Conservation (phyloP, 92 coral and sea anemone genomes). For the Umimayanthus kanabou region DNA sequence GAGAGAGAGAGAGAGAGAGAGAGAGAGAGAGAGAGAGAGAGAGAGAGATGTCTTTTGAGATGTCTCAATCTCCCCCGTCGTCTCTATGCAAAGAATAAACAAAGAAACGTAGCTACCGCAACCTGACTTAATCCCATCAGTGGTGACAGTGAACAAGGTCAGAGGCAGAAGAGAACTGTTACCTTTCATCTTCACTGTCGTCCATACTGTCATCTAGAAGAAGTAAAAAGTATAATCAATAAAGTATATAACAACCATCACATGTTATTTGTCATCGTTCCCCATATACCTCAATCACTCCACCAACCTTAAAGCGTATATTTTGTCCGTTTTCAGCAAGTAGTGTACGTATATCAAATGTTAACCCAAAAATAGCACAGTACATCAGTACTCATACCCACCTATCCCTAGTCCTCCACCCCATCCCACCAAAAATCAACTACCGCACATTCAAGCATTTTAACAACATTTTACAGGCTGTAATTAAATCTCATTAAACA, state of each 20-base stretch:
- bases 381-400: background rate
- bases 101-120: background rate
- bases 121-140: too few species aligned
- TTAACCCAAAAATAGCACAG: background rate
- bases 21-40: too few species aligned
- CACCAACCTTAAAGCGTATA: background rate
- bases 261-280: background rate
- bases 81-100: background rate
- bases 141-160: background rate
- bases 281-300: background rate
- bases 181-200: conserved; percentile 24
- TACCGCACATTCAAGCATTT: too few species aligned
- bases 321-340: background rate
- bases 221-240: background rate
- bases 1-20: too few species aligned
- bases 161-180: background rate
- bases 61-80: background rate
- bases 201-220: background rate
- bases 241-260: background rate
- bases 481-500: background rate
- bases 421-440: too few species aligned
- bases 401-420: too few species aligned
- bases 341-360: background rate
- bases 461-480: background rate
- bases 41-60: too few species aligned